Conservation (phyloP, 2,888 invertebrate species). For the Calephelis perditalis region DNA sequence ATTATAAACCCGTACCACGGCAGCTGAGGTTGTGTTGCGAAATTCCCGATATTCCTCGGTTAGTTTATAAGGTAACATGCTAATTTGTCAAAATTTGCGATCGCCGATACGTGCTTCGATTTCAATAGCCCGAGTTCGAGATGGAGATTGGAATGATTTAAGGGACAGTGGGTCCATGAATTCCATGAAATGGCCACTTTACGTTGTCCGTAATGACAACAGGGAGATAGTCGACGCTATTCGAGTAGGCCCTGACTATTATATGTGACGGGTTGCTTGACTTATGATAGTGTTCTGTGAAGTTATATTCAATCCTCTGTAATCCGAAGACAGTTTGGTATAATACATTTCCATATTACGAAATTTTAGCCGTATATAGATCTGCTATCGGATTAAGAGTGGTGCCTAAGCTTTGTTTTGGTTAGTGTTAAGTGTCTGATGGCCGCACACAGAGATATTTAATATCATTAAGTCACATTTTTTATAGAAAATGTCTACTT, state of each 20-base stretch:
- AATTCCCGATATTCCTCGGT: slow-evolving; percentile 48
- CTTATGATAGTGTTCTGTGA: slow-evolving; percentile 6
- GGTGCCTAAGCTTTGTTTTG: too few relatives aligned
- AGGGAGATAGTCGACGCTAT: slow-evolving; percentile 40
- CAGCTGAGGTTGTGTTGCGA: slow-evolving; percentile 21
- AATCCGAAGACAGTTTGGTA: background rate
- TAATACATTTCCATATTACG: too few relatives aligned
- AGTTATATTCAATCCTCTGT: background rate
- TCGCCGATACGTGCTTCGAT: slow-evolving; percentile 32
- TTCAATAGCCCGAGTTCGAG: slow-evolving; percentile 27
- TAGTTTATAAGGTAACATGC: slow-evolving; percentile 46
- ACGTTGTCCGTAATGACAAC: slow-evolving; percentile 41
- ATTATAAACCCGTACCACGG: slow-evolving; percentile 23
- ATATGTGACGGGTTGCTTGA: slow-evolving; percentile 25
- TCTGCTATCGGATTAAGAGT: too few relatives aligned
- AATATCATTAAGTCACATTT: too few relatives aligned
- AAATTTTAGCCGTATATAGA: too few relatives aligned
- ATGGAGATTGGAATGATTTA: slow-evolving; percentile 39
- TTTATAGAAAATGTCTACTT: too few relatives aligned
- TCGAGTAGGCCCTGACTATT: slow-evolving; percentile 30
- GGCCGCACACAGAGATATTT: too few relatives aligned
- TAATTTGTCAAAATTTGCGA: slow-evolving; percentile 36
- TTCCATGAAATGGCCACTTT: slow-evolving; percentile 43
- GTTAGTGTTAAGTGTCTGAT: too few relatives aligned
- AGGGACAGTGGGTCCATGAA: slow-evolving; percentile 38